Base-by-base conservation (phyloP, 92 coral and sea anemone genomes). In the Pocillopora meandrina region DNA sequence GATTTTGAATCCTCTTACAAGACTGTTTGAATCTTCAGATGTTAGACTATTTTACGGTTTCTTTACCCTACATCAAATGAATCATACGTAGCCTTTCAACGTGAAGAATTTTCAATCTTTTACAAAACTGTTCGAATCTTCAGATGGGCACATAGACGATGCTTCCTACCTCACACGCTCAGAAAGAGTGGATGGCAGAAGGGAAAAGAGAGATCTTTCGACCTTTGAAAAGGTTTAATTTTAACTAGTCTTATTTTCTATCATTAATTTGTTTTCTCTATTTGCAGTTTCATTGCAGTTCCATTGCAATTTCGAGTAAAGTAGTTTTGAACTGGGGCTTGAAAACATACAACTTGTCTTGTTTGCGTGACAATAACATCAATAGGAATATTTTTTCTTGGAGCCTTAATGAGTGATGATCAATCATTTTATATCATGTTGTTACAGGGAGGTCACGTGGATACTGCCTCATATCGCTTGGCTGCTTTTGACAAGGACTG, bases 371-470 rank as follows among this genome's bases (percentile, higher is more conserved):
- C 52, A 42, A 42, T 3, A 42, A 14, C 47, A 26, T 52, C 12
- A 33, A 5, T 7, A 5, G 5, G 18, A 42, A 23, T 1, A 4
- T 9, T 8, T 12, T 23, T 10, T 52, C 2, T 63, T 12, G 12
- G 10, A 20, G 10, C 58, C 8, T 3, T 42, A 42, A 42, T 42
- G 4, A 42, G 5, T 42, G 52, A 7, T 62, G 12, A 26, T 7
- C 12, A 77, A 19, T 56, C 10, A 16, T 10, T 35, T 9, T 14
- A 0, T 81, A n/a, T 12, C 10, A 16, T 66, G 9, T 52, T 58
- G 61, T 68, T 55, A 15, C 55, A 92, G 95, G 83, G 77, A 10
- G 95, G 91, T 55, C 95, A 92, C 71, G 84, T 78, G 36, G 74
- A 90, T 34, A 82, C 89, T 4, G 90, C 85, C 1, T 23, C 89